Percentiles rank a stretch among this genome's conserved stretches.
Conservation (phyloP, 2,888 invertebrate genomes). For the Tuta absoluta region DNA sequence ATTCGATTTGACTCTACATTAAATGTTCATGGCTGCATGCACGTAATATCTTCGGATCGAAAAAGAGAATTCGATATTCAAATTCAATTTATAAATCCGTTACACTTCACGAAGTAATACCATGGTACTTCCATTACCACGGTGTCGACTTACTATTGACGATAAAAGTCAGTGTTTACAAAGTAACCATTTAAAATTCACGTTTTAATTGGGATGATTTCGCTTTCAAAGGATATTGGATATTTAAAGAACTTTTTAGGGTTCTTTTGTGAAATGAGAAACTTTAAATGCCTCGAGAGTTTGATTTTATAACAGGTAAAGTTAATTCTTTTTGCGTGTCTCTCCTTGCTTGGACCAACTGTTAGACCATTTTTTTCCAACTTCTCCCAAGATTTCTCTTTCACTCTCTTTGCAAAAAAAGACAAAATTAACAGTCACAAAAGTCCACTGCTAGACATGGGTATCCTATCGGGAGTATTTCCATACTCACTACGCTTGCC, state of each 20-base stretch:
- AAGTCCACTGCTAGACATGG: too few species aligned
- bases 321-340: too few species aligned
- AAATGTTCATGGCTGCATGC: neutral
- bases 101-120: neutral
- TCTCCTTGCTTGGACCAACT: too few species aligned
- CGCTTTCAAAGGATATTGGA: conserved; percentile 14
- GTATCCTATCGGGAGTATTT: too few species aligned
- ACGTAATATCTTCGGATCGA: neutral
- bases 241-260: conserved; percentile 2
- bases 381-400: too few species aligned
- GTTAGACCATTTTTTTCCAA: too few species aligned
- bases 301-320: too few species aligned
- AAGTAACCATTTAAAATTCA: neutral
- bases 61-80: conserved; percentile 13
- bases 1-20: too few species aligned
- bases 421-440: too few species aligned
- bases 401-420: too few species aligned
- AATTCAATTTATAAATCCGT: conserved; percentile 18
- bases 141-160: conserved; percentile 9
- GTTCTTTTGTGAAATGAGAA: neutral
- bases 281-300: neutral
- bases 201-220: conserved; percentile 10
- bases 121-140: conserved; percentile 1
- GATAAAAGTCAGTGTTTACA: conserved; percentile 2
- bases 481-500: too few species aligned